Evolutionary conservation across 2,888 invertebrate species (phyloP), one percentile per base, ranked within the genome.

Genomic region (Perizoma flavofasciatum): DNA sequence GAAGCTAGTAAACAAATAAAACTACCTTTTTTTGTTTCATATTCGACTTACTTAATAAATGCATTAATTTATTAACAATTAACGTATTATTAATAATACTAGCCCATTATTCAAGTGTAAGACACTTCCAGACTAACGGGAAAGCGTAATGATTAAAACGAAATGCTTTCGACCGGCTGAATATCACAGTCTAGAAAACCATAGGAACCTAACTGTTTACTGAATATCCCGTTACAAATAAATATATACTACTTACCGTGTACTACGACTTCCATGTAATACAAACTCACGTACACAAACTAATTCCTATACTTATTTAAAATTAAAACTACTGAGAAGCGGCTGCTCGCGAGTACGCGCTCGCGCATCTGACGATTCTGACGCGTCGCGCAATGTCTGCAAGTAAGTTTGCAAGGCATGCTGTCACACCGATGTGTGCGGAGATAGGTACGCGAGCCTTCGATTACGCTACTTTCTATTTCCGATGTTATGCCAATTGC

Each of bases 311-410:
- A 77, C 68, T 71, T 71, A 71, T 68, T 65, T 68, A 70, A 72
- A 63, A 61, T 65, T 71, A 66, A 56, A 69, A 60, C 63, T 62
- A 68, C 61, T 69, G 71, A 70, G 72, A 71, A 75, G 76, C 83
- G 86, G 68, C 72, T 68, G 71, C 63, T 62, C 65, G 71, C 51
- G 61, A 41, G 71, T 63, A 64, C 67, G 82, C 85, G 85, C 81
- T 67, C 75, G 80, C 85, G 83, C 87, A 81, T 87, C 85, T 82
- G 80, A 55, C 82, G 22, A 22, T 22, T 22, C 22, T 22, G 80
- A 49, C 54, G 67, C 74, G 73, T 65, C 71, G 68, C 67, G 63
- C 53, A 46, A 51, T 41, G 60, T 65, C 56, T 65, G 64, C 65
- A 58, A 57, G 71, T 68, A 51, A 77, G 75, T 77, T 83, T 80